Percentiles rank a stretch among this genome's conserved stretches.
phyloP scores from a whole-genome alignment of 2,888 invertebrate genomes.

The Pachycephus smyrnensis region DNA sequence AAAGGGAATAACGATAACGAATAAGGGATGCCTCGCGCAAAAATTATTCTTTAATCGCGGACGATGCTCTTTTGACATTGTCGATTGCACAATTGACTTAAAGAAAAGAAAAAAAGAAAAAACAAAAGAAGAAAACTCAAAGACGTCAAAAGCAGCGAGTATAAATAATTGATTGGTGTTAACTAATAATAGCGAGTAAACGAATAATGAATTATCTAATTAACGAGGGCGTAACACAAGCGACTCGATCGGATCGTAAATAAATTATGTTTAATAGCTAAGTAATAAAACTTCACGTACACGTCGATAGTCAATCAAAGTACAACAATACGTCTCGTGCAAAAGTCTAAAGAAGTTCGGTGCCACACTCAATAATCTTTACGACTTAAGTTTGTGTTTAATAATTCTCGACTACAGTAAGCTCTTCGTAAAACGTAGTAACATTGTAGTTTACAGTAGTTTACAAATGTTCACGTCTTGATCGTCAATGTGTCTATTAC shows the following conservation, averaged over 20 bases:
- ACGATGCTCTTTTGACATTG: too few relatives aligned
- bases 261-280: slow-evolving; percentile 65
- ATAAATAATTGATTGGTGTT: too few relatives aligned
- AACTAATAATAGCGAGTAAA: too few relatives aligned
- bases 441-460: slow-evolving; percentile 67
- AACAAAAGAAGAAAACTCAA: background rate
- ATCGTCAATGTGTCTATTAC: slow-evolving; percentile 57
- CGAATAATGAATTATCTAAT: background rate
- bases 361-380: slow-evolving; percentile 63
- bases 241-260: slow-evolving; percentile 58
- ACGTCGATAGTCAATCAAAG: slow-evolving; percentile 59
- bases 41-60: too few relatives aligned
- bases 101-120: slow-evolving; percentile 7
- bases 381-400: slow-evolving; percentile 61
- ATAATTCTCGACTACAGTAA: slow-evolving; percentile 66
- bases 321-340: slow-evolving; percentile 67
- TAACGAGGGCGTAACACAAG: slow-evolving; percentile 54
- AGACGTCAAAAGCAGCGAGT: too few relatives aligned
- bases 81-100: background rate
- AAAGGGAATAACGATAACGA: too few relatives aligned
- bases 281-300: slow-evolving; percentile 66
- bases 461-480: slow-evolving; percentile 61
- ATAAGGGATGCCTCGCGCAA: too few relatives aligned
- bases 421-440: slow-evolving; percentile 68
- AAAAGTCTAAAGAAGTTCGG: slow-evolving; percentile 67